Evolutionary conservation across 2,113 vertebrate genomes (phyloP).

Genomic region (Strix aluco): DNA sequence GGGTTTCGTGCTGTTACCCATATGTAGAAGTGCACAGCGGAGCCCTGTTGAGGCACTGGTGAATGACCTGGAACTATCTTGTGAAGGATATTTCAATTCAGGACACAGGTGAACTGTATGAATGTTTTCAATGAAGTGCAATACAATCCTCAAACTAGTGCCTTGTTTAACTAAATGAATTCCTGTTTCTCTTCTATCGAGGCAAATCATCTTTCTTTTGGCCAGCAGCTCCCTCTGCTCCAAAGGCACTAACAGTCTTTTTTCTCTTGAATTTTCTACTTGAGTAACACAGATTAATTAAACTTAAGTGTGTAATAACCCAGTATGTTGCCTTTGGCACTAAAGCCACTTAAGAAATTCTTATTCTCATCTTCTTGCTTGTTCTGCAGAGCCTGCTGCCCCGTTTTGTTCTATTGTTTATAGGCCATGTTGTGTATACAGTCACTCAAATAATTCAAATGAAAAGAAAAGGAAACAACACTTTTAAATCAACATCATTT

Average conservation of each 20-base stretch:
- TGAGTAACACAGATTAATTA: slow-evolving; percentile 12
- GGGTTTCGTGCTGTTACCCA: neutral
- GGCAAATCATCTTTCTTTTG: neutral
- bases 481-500: neutral
- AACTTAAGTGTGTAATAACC: neutral
- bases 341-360: neutral
- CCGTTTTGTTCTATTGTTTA: neutral
- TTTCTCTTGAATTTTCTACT: neutral
- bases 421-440: neutral
- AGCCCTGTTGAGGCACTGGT: neutral
- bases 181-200: neutral
- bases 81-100: slow-evolving; percentile 13
- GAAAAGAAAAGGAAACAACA: neutral
- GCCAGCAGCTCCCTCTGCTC: neutral
- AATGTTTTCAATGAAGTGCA: neutral
- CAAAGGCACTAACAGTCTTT: neutral
- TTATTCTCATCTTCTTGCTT: neutral
- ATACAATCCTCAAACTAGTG: neutral
- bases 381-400: neutral
- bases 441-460: neutral
- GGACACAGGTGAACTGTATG: neutral
- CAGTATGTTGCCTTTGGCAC: neutral
- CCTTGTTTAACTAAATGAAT: neutral
- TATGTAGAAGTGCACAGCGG: neutral
- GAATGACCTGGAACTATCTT: slow-evolving; percentile 33